Evolutionary conservation across 2,888 invertebrate species (phyloP).

Genomic region (Amiota communis): DNA sequence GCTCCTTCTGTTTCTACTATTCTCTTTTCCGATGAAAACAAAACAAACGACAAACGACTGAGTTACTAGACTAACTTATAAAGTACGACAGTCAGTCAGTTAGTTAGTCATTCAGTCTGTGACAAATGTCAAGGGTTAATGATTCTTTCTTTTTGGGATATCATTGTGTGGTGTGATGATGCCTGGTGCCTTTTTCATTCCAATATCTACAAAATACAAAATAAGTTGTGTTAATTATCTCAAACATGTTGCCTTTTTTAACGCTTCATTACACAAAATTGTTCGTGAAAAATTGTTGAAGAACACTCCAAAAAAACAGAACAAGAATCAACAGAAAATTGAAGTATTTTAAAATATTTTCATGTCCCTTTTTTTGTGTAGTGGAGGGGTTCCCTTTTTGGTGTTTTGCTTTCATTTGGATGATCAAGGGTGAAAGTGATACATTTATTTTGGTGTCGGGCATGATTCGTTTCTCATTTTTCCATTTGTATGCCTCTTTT

Average conservation of each 20-base stretch:
- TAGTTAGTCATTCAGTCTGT: neutral
- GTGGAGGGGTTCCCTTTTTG: too few species aligned
- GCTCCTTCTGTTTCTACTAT: neutral
- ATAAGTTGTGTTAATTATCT: constrained; percentile 29
- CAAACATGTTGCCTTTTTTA: constrained; percentile 27
- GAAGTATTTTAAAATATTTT: constrained; percentile 6
- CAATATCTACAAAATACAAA: constrained; percentile 1
- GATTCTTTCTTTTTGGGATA: constrained; percentile 7
- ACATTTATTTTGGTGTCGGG: neutral
- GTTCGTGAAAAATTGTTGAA: neutral
- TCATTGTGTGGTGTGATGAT: neutral
- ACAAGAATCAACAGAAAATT: neutral
- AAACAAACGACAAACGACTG: too few species aligned
- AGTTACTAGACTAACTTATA: too few species aligned
- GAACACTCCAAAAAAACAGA: neutral
- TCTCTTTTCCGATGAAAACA: neutral
- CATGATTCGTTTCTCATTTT: neutral
- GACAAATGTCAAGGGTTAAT: constrained; percentile 27
- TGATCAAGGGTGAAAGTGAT: constrained; percentile 5
- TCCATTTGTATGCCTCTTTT: neutral
- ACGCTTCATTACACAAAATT: constrained; percentile 27
- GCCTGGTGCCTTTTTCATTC: neutral
- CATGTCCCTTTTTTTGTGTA: neutral
- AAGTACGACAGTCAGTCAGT: neutral
- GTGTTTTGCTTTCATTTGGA: neutral